These are phyloP conservation scores for Dreissena rostriformis DNA, from an alignment of 1,140 invertebrate genomes.

Conservation along the genomic window DNA sequence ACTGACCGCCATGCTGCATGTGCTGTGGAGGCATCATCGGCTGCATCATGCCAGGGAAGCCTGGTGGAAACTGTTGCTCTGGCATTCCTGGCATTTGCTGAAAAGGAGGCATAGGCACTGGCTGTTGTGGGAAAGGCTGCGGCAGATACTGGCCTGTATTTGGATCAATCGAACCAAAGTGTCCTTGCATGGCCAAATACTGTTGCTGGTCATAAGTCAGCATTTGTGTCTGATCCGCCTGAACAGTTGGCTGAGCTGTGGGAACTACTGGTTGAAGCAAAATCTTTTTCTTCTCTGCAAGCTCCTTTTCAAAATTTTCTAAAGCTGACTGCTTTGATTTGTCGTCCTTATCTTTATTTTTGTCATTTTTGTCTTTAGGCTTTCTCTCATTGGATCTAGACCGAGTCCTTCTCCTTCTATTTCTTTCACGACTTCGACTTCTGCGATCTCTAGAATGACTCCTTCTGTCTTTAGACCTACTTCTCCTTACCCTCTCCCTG, in stretches of 20 bases:
- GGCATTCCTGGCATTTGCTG: conserved; percentile 17
- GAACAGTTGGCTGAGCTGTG: neutral
- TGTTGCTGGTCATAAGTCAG: too few relatives aligned
- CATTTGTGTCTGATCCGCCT: neutral
- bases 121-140: conserved; percentile 42
- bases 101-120: neutral
- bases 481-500: conserved; percentile 51
- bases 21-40: neutral
- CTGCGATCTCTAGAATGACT: conserved; percentile 35
- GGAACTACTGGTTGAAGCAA: conserved; percentile 40
- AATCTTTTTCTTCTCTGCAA: conserved; percentile 55
- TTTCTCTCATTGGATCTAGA: conserved; percentile 23
- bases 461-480: conserved; percentile 53
- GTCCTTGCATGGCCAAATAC: conserved; percentile 1
- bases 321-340: conserved; percentile 53
- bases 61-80: neutral
- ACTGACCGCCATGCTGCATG: neutral
- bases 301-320: conserved; percentile 59
- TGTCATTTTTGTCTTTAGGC: conserved; percentile 37
- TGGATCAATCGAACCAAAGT: conserved; percentile 5
- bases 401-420: conserved; percentile 49
- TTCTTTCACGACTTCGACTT: conserved; percentile 41
- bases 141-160: conserved; percentile 31
- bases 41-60: neutral
- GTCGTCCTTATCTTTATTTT: conserved; percentile 36